Evolutionary conservation across 2,888 invertebrate genomes (phyloP), one percentile per base, ranked within the genome.

Genomic region (Ptychoptera albimana): DNA sequence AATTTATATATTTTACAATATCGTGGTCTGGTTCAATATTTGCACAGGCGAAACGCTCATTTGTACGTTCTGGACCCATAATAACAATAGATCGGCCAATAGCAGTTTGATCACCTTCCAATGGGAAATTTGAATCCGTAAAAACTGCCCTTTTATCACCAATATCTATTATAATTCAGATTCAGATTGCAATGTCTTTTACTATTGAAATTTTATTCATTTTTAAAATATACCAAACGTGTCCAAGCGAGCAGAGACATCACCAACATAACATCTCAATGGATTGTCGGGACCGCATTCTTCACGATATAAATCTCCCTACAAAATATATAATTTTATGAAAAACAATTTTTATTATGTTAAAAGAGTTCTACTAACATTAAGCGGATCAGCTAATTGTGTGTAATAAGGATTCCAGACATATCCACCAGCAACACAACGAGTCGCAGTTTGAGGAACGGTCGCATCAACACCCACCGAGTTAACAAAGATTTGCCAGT

Each of bases 401-500:
- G 88, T 88, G 57, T 81, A 89, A 67, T 76, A 84, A 0, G 91
- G 91, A 71, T 91, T 91, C 89, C 89, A 91, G 10, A 82, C 74
- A 58, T 88, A 91, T 8, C 92, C 92, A 16, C 84, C 88, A 2
- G 92, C 91, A 8, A 88, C 86, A 60, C 92, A 92, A 51, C 92
- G 73, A 1, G 87, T 85, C 50, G 69, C 68, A 47, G 81, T 77
- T 34, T 82, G 79, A 60, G 79, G 74, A 7, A 91, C 89, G 0
- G 84, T 74, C 1, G 91, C 91, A 67, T 92, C 92, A 44, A 89
- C 88, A 1, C 88, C 89, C 38, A 92, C 85, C 0, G 87, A 82
- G 68, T 91, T 92, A 34, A 92, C 91, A 61, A 77, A 92, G 53
- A 92, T 81, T 43, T 85, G 82, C 91, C 91, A 92, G 54, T 83